A percentile compares a stretch with the other conserved stretches of the same genome.
These are phyloP conservation scores for Heliconius hortense DNA, from an alignment of 2,888 invertebrate species.

Conservation along the genomic window DNA sequence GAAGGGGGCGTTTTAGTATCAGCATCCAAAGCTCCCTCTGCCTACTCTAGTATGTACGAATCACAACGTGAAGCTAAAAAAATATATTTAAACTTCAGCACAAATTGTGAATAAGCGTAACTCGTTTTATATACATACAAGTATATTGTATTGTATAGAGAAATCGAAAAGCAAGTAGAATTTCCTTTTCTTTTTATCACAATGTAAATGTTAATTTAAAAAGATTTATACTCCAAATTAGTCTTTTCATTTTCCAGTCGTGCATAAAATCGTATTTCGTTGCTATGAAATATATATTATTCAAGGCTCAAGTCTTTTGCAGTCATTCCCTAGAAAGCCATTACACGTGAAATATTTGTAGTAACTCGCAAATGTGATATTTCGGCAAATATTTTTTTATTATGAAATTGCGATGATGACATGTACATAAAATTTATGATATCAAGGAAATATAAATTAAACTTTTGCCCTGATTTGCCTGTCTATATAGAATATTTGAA, in stretches of 20 bases:
- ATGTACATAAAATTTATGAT: background rate
- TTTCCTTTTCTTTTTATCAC: background rate
- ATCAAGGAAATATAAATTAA: background rate
- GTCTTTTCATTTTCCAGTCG: slow-evolving; percentile 1
- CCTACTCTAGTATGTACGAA: too few species aligned
- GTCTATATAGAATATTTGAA: background rate
- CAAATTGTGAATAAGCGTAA: too few species aligned
- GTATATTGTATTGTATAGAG: background rate
- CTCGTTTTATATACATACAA: too few species aligned
- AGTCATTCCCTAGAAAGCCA: slow-evolving; percentile 34
- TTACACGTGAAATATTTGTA: slow-evolving; percentile 36
- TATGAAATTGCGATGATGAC: slow-evolving; percentile 12
- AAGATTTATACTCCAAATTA: background rate
- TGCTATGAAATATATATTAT: slow-evolving; percentile 34
- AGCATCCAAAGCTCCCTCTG: too few species aligned
- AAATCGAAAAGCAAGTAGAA: background rate
- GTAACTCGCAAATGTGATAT: slow-evolving; percentile 33
- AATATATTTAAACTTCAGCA: too few species aligned
- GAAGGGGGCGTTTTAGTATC: too few species aligned
- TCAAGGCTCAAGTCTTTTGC: slow-evolving; percentile 31
- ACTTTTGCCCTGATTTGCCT: background rate
- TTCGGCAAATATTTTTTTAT: slow-evolving; percentile 28
- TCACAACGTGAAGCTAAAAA: too few species aligned
- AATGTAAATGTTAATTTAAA: background rate
- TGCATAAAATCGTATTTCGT: slow-evolving; percentile 31